Percentiles rank a stretch among this genome's conserved stretches.
phyloP scores from a whole-genome alignment of 2,113 vertebrate genomes.

The Clarias batrachus region DNA sequence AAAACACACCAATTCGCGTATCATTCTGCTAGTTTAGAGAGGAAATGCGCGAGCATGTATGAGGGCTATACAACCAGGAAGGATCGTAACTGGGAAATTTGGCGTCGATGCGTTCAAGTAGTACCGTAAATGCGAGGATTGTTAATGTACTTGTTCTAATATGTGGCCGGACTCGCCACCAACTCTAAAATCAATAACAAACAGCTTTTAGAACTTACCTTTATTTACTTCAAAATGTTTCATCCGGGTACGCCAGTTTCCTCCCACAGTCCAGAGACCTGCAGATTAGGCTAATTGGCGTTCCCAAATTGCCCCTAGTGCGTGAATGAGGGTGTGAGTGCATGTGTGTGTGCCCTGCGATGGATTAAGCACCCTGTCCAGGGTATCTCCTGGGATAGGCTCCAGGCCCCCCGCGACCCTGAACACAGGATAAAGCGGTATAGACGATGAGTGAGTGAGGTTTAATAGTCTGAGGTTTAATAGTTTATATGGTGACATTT shows the following conservation, averaged over 20 bases:
- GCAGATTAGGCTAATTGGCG: no score
- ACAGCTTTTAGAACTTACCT: background rate
- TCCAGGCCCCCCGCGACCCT: no score
- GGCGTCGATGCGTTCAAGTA: background rate
- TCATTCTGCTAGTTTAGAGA: background rate
- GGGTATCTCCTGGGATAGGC: no score
- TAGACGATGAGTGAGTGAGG: no score
- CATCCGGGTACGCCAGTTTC: no score
- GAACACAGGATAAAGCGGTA: no score
- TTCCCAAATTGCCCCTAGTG: no score
- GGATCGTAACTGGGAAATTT: background rate
- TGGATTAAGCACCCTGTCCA: no score
- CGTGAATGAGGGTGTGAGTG: no score
- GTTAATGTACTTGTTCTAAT: background rate
- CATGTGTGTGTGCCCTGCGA: no score
- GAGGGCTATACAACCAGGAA: background rate
- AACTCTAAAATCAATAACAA: background rate
- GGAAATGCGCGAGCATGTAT: background rate
- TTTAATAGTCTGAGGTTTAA: no score
- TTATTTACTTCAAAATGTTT: background rate
- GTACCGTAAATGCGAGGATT: background rate
- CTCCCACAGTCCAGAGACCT: no score
- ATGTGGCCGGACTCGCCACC: background rate
- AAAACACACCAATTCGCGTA: constrained; percentile 16
- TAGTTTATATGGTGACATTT: background rate